Evolutionary conservation across 2,888 invertebrate species (phyloP).

Genomic region (Lamproptera curius): DNA sequence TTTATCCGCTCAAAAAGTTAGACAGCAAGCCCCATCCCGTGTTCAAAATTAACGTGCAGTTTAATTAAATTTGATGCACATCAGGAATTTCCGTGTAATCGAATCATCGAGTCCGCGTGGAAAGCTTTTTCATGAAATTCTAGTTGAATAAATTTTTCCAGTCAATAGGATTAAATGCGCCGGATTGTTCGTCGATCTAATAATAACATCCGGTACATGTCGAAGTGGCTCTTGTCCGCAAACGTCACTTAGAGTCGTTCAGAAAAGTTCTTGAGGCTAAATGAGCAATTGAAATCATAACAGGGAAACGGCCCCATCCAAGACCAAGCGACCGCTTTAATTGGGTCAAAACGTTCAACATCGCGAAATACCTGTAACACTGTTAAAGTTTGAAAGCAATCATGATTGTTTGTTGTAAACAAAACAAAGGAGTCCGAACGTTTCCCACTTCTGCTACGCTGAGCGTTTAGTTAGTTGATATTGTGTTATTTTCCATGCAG

Average conservation of each 20-base stretch:
- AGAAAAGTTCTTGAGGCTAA: constrained; percentile 18
- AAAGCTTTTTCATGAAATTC: neutral
- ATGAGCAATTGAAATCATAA: constrained; percentile 22
- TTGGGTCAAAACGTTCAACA: constrained; percentile 20
- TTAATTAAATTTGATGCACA: constrained; percentile 1
- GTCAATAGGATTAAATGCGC: too few species aligned
- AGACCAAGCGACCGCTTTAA: constrained; percentile 18
- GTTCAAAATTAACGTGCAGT: neutral
- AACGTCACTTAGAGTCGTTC: constrained; percentile 17
- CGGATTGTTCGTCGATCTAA: neutral
- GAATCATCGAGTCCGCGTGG: neutral
- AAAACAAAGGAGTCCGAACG: constrained; percentile 1
- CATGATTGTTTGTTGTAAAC: neutral
- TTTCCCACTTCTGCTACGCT: too few species aligned
- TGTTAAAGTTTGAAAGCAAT: constrained; percentile 15
- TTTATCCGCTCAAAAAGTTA: neutral
- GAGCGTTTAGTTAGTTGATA: too few species aligned
- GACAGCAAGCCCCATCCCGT: neutral
- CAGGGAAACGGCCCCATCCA: constrained; percentile 16
- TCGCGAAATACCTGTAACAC: constrained; percentile 16
- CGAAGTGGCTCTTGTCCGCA: constrained; percentile 9
- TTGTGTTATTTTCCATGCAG: constrained; percentile 76
- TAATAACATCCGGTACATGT: constrained; percentile 5
- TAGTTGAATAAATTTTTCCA: neutral
- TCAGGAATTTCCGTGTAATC: neutral